These are phyloP conservation scores for Drosophila anceps DNA, from an alignment of 2,888 invertebrate species.

Conservation along the genomic window DNA sequence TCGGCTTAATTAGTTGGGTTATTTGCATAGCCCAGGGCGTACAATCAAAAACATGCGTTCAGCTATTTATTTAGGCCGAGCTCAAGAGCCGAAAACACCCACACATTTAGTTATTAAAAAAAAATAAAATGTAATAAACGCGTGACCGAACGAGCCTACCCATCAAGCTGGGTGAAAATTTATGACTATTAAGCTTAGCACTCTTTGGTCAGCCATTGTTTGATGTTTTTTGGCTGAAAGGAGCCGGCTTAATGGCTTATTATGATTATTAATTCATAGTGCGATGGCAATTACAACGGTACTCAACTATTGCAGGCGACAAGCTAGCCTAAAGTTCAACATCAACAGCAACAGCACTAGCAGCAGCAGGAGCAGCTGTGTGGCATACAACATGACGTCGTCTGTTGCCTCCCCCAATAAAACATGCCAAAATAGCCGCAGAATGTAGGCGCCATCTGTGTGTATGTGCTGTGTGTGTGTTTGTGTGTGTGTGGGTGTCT, in stretches of 20 bases:
- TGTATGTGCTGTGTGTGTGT: slow-evolving; percentile 9
- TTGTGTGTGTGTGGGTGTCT: slow-evolving; percentile 5
- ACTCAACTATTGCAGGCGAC: slow-evolving; percentile 47
- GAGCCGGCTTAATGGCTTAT: slow-evolving; percentile 60
- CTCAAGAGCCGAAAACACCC: slow-evolving; percentile 10
- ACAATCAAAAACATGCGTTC: slow-evolving; percentile 67
- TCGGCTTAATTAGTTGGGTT: slow-evolving; percentile 71
- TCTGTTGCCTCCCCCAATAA: slow-evolving; percentile 57
- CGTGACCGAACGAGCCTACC: slow-evolving; percentile 16
- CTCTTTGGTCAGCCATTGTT: slow-evolving; percentile 46
- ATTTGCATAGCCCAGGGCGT: slow-evolving; percentile 60
- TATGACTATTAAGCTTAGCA: slow-evolving; percentile 66
- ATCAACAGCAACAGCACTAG: slow-evolving; percentile 2
- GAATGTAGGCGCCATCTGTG: slow-evolving; percentile 26
- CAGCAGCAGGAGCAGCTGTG: slow-evolving; percentile 23
- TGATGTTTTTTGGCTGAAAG: slow-evolving; percentile 6
- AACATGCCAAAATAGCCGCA: slow-evolving; percentile 56
- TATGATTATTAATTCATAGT: slow-evolving; percentile 74
- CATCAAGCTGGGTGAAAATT: slow-evolving; percentile 50
- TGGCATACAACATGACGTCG: slow-evolving; percentile 51
- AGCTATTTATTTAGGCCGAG: slow-evolving; percentile 68
- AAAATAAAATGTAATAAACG: slow-evolving; percentile 15
- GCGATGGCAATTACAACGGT: slow-evolving; percentile 33
- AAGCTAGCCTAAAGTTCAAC: slow-evolving; percentile 24
- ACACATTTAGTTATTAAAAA: slow-evolving; percentile 21